Base-by-base conservation (phyloP, 2,113 vertebrate species). In the Halichoerus grypus region DNA sequence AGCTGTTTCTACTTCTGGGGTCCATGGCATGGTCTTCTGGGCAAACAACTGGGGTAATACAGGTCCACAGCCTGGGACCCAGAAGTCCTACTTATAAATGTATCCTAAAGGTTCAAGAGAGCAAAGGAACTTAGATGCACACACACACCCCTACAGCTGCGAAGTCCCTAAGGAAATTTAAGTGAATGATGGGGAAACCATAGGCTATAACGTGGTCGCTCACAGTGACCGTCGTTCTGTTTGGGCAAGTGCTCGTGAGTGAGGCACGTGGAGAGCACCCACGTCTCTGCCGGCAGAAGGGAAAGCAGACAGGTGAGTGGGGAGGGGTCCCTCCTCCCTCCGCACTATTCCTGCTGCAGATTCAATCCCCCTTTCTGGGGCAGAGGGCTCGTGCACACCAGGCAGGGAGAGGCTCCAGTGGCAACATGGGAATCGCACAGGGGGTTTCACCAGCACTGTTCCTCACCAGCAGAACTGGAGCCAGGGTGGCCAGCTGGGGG, bases 11-110 rank as follows among this genome's bases (percentile, higher is more conserved):
- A n/a, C 36, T 67, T 24, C 39, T 3, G 59, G 59, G 87, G 33
- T 22, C 1, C 0, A 4, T 0, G 36, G 18, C 0, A 3, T 0
- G 36, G 18, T 2, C 14, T 18, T 11, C 8, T 24, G 1, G 42
- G 92, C 1, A 67, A 55, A 42, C 7, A 10, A 26, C 3, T 26
- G 18, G 42, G 89, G 76, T 4, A 46, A 49, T 2, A 33, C 1
- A 83, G 61, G 49, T 3, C 69, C 59, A 21, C 0, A 22, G 51
- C 21, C 31, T 42, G 57, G 57, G 67, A 24, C 39, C 19, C 67
- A 13, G 49, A 74, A 87, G 31, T 16, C 61, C 67, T 10, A 0
- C 18, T 28, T 46, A 7, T 36, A 74, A 76, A 71, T 28, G 12
- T 16, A 46, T 21, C 79, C 83, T 33, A 7, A 26, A 0, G 0